Conservation (phyloP, 2,888 invertebrate species). For the Eretmocerus hayati region DNA sequence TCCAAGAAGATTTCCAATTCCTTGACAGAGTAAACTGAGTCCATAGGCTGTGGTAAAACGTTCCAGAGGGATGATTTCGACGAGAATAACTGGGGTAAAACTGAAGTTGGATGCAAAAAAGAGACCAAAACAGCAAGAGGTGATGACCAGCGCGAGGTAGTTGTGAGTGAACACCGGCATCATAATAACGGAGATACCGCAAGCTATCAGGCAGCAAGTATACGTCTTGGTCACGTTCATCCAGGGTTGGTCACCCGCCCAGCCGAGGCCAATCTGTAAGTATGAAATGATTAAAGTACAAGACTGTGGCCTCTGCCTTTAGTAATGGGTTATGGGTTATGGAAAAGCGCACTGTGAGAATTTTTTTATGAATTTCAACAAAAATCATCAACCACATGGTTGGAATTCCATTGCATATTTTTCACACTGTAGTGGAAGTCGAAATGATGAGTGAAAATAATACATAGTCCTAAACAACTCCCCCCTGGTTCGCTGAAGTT, state of each 20-base stretch:
- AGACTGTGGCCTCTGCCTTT: too few species aligned
- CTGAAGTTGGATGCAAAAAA: constrained; percentile 89
- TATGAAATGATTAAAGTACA: too few species aligned
- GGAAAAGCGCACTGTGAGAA: not conserved
- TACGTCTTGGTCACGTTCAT: constrained; percentile 79
- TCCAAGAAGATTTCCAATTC: constrained; percentile 85
- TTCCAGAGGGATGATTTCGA: constrained; percentile 81
- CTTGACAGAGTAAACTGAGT: constrained; percentile 79
- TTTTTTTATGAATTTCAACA: not conserved
- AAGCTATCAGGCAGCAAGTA: constrained; percentile 66
- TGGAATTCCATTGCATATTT: too few species aligned
- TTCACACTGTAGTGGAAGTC: too few species aligned
- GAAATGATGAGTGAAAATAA: not conserved
- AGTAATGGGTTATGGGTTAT: not conserved
- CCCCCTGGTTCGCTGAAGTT: too few species aligned
- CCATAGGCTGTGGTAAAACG: constrained; percentile 91
- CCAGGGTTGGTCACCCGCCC: constrained; percentile 80
- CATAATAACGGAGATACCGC: constrained; percentile 57
- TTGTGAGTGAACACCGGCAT: constrained; percentile 53
- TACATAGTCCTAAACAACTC: too few species aligned
- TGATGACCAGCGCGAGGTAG: constrained; percentile 50
- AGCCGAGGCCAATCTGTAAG: constrained; percentile 69
- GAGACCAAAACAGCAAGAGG: constrained; percentile 71
- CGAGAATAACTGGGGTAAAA: constrained; percentile 82
- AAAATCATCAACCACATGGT: too few species aligned